Evolutionary conservation across 2,113 vertebrate genomes (phyloP).

Genomic region (Gyps fulvus): DNA sequence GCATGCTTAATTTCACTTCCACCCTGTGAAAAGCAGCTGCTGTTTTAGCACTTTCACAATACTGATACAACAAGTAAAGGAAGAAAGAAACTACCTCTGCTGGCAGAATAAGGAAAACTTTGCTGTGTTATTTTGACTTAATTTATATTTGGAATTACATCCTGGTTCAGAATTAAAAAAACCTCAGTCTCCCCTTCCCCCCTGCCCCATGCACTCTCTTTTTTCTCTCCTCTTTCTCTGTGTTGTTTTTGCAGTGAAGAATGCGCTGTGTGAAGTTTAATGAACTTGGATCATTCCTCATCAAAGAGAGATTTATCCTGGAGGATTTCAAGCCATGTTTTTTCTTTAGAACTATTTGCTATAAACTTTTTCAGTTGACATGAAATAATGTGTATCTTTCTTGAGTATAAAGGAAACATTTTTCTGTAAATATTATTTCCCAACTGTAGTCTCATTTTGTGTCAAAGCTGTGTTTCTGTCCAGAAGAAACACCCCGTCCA

Average conservation of each 20-base stretch:
- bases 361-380: not conserved
- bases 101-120: not conserved
- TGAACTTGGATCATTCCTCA: not conserved
- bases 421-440: not conserved
- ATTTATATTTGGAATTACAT: not conserved
- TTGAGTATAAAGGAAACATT: not conserved
- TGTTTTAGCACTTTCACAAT: not conserved
- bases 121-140: not conserved
- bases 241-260: not conserved
- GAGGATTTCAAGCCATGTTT: not conserved
- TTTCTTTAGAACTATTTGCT: not conserved
- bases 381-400: not conserved
- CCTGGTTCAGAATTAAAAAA: not conserved
- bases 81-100: not conserved
- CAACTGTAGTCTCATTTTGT: not conserved
- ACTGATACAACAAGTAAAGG: not conserved
- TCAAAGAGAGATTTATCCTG: not conserved
- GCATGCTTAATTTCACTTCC: not conserved
- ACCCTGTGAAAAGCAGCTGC: not conserved
- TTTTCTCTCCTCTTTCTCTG: not conserved
- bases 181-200: not conserved
- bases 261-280: not conserved
- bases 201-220: not conserved
- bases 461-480: not conserved
- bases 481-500: not conserved